Evolutionary conservation across 2,797 vertebrate species (phyloP), one percentile per base, ranked within the genome.

Genomic region (Eospalax fontanierii): DNA sequence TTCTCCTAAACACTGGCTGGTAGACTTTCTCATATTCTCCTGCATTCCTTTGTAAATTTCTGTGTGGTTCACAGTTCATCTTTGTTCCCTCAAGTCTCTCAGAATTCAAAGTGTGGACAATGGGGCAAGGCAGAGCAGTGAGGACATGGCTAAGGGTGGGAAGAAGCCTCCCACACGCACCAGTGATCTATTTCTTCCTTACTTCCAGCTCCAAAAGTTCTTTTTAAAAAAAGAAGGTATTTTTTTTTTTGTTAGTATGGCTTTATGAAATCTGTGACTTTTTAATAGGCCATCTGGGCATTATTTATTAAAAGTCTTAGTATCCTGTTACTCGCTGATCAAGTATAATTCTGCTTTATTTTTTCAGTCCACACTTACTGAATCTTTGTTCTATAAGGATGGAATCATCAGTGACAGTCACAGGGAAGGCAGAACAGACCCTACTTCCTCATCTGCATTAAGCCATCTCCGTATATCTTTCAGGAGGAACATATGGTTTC

Each of bases 151-250:
- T 16, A 68, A 66, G 18, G 33, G 10, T 22, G 81, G 46, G 65
- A 79, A 73, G 15, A 79, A 74, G 4, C 19, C 22, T 8, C 9
- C 19, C 2, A 24, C 8, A 7, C 61, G 33, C 59, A 4, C 46
- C 7, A 26, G 11, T n/a, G 0, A 0, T 22, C 1, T 0, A 3
- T 0, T 10, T 38, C 26, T 12, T 16, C 28, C 40, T 28, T 5
- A 26, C 71, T 1, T 2, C 9, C 24, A 26, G 35, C 11, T 66
- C n/a, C 33, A 26, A 28, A 73, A 50, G 33, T 35, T 94, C n/a
- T 40, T 4, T 57, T 85, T 22, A 84, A 71, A 95, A 68, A 75
- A 93, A 78, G n/a, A 40, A 66, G 4, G n/a, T n/a, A 33, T 26
- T 65, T 33, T 76, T 85, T 40, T 46, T 74, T 33, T 76, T 85